phyloP scores from a whole-genome alignment of 2,888 invertebrate genomes.

The Pachliopta kotzebuea region DNA sequence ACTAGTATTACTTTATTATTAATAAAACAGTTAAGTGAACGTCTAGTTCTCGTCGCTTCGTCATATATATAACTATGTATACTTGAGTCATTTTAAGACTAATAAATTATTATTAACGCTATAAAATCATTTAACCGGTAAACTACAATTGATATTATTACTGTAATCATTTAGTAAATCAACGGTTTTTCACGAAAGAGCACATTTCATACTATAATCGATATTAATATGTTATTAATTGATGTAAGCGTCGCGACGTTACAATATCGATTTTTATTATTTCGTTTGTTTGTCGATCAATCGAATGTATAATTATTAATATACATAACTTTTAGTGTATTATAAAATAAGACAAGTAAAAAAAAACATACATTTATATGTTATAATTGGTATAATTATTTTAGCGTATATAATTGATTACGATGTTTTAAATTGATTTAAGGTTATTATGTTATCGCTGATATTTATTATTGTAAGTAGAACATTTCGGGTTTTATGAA shows the following conservation, averaged over 20 bases:
- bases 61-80: not conserved
- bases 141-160: conserved; percentile 47
- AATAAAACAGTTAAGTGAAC: too few relatives aligned
- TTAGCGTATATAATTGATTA: conserved; percentile 30
- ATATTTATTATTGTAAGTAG: conserved; percentile 1
- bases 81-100: too few relatives aligned
- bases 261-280: conserved; percentile 7
- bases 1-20: too few relatives aligned
- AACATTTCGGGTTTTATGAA: not conserved
- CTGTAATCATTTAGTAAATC: conserved; percentile 48
- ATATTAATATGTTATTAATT: conserved; percentile 46
- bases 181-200: conserved; percentile 41
- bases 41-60: too few relatives aligned
- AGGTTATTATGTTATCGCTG: not conserved
- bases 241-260: not conserved
- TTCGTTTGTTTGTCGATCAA: conserved; percentile 12
- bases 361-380: conserved; percentile 2
- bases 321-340: conserved; percentile 11
- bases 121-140: conserved; percentile 41
- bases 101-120: not conserved
- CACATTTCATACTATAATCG: conserved; percentile 41
- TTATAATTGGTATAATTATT: conserved; percentile 7
- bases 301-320: conserved; percentile 12
- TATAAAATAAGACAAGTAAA: conserved; percentile 17
- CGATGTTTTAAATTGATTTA: not conserved